Percentiles rank a stretch among this genome's conserved stretches.
Conservation (phyloP, 1,140 invertebrate species). For the Marisa cornuarietis region DNA sequence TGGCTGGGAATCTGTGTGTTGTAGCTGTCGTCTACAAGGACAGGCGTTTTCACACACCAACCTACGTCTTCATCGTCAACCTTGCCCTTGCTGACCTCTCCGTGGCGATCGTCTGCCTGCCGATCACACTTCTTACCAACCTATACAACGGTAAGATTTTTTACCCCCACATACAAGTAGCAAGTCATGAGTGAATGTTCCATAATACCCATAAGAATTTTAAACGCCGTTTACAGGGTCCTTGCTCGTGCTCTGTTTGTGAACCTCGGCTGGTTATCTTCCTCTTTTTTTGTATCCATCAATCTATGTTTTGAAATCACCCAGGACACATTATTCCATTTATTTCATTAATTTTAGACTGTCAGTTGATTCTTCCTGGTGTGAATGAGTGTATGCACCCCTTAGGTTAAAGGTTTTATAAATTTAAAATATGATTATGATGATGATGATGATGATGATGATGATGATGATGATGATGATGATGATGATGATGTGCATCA, state of each 20-base stretch:
- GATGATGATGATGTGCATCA: constrained; percentile 1
- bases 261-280: too few species aligned
- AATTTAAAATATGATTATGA: neutral
- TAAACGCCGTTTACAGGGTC: too few species aligned
- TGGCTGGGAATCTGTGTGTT: constrained; percentile 88
- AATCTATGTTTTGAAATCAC: too few species aligned
- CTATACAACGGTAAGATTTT: constrained; percentile 41
- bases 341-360: too few species aligned
- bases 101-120: constrained; percentile 87
- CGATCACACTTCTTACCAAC: constrained; percentile 77
- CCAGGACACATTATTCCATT: too few species aligned
- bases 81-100: constrained; percentile 89
- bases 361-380: too few species aligned
- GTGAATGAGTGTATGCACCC: too few species aligned
- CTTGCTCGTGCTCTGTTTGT: too few species aligned
- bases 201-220: too few species aligned
- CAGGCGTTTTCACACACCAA: constrained; percentile 85
- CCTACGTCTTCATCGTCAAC: constrained; percentile 93
- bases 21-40: constrained; percentile 86
- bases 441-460: constrained; percentile 7
- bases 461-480: constrained; percentile 7
- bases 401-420: neutral
- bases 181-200: too few species aligned
- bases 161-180: too few species aligned
- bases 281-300: too few species aligned